These are phyloP conservation scores for Scolanthus callimorphus DNA, from an alignment of 92 coral and sea anemone genomes.

Conservation along the genomic window DNA sequence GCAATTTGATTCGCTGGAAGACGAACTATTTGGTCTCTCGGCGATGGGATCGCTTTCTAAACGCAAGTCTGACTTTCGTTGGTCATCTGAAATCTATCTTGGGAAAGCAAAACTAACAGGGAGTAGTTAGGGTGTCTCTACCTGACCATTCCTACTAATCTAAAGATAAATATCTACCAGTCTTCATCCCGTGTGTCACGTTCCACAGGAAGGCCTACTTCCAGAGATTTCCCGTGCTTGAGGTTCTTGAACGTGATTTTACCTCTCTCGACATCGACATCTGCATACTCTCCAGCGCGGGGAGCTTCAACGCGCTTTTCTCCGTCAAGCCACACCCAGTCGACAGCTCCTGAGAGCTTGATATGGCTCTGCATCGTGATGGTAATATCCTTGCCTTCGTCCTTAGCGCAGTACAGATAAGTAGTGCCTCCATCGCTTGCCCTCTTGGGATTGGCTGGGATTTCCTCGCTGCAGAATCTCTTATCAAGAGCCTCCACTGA, in stretches of 20 bases:
- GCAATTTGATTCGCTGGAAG: too few relatives aligned
- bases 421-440: neutral
- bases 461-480: neutral
- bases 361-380: neutral
- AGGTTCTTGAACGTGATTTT: neutral
- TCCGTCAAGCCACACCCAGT: neutral
- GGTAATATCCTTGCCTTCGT: neutral
- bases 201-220: too few relatives aligned
- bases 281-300: neutral
- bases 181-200: too few relatives aligned
- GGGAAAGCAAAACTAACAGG: too few relatives aligned
- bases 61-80: too few relatives aligned
- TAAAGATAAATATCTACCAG: too few relatives aligned
- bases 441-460: neutral
- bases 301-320: neutral
- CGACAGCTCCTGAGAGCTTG: neutral
- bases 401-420: neutral
- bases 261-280: neutral
- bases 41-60: too few relatives aligned
- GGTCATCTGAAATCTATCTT: too few relatives aligned
- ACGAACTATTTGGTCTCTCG: too few relatives aligned
- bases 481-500: neutral
- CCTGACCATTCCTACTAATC: too few relatives aligned
- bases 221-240: neutral
- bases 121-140: too few relatives aligned